phyloP scores from a whole-genome alignment of 2,797 vertebrate species.

The Paramormyrops hopkinsi region DNA sequence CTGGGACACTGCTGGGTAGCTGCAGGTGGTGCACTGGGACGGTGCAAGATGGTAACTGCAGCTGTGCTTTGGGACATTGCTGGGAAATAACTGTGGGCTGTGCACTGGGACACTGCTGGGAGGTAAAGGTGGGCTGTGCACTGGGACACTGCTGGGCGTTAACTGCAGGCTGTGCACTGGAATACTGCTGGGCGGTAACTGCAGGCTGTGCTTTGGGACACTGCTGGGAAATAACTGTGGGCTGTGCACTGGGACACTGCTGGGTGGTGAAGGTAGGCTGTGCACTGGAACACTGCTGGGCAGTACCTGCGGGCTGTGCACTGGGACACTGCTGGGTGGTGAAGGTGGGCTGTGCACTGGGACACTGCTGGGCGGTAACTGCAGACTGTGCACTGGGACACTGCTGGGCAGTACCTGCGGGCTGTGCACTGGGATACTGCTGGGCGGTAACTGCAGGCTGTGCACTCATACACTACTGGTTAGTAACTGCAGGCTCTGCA shows the following conservation, averaged over 20 bases:
- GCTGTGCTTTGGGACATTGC: neutral
- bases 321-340: neutral
- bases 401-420: neutral
- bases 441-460: neutral
- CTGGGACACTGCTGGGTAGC: neutral
- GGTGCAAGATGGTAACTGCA: neutral
- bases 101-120: neutral
- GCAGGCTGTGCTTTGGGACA: neutral
- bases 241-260: neutral
- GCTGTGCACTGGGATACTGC: neutral
- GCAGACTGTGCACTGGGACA: neutral
- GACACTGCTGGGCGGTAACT: neutral
- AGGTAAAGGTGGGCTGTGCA: neutral
- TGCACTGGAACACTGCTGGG: too few relatives aligned
- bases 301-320: too few relatives aligned
- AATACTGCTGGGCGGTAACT: neutral
- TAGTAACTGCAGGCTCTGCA: too few relatives aligned
- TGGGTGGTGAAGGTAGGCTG: neutral
- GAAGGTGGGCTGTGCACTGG: neutral
- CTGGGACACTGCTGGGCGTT: neutral
- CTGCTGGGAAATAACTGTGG: too few relatives aligned
- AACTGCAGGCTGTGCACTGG: neutral
- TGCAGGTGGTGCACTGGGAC: neutral
- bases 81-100: neutral
- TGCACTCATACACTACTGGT: too few relatives aligned